phyloP scores from a whole-genome alignment of 2,888 invertebrate species.

The Lepidochrysops patricia region DNA sequence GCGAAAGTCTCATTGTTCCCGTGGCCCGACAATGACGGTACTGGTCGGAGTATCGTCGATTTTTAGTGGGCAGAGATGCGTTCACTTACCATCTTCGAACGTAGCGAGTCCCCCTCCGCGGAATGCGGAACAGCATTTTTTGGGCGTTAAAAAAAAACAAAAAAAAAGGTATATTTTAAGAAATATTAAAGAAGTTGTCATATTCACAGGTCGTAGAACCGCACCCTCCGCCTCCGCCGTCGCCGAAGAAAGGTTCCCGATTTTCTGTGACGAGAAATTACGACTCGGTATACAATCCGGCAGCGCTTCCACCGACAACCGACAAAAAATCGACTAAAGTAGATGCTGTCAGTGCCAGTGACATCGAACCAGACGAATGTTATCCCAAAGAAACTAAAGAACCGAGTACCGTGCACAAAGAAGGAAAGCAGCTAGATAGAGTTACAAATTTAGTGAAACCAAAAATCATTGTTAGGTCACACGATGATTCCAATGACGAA shows the following conservation, averaged over 20 bases:
- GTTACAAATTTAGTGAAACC: neutral
- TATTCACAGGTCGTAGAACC: conserved; percentile 52
- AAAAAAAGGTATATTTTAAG: neutral
- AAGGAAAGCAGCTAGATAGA: conserved; percentile 13
- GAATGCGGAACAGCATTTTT: too few relatives aligned
- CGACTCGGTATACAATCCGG: conserved; percentile 46
- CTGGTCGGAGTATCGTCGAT: too few relatives aligned
- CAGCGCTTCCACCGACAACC: conserved; percentile 22
- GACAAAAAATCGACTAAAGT: neutral
- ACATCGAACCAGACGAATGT: conserved; percentile 12
- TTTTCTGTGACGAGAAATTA: conserved; percentile 66
- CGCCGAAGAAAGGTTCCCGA: conserved; percentile 65
- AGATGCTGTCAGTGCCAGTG: conserved; percentile 13
- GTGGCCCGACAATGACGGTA: too few relatives aligned
- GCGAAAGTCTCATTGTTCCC: too few relatives aligned
- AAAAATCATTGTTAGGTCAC: conserved; percentile 7
- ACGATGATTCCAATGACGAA: neutral
- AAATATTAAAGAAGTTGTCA: neutral
- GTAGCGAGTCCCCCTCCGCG: too few relatives aligned
- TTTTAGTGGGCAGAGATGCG: too few relatives aligned
- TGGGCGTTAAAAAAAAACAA: too few relatives aligned
- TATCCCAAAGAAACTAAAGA: conserved; percentile 12
- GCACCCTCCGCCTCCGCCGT: conserved; percentile 72
- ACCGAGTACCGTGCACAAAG: neutral
- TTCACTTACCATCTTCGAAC: too few relatives aligned